phyloP scores from a whole-genome alignment of 1,140 invertebrate species.

The Drosophila athabasca region DNA sequence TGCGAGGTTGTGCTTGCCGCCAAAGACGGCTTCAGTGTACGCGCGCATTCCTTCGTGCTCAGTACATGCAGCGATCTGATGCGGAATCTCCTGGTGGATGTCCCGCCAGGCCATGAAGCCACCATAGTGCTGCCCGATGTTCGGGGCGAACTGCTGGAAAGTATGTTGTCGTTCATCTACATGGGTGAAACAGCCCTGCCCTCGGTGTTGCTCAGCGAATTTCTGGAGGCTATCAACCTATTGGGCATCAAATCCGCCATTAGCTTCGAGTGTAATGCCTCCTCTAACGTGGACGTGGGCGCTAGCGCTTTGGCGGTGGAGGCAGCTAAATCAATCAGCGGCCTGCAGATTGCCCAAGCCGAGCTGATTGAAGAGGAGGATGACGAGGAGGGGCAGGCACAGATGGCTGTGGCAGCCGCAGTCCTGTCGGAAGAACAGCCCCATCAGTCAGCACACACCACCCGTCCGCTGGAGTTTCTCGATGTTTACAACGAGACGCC shows the following conservation, averaged over 20 bases:
- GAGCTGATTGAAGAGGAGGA: slow-evolving; percentile 67
- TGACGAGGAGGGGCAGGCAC: slow-evolving; percentile 47
- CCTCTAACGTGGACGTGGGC: slow-evolving; percentile 19
- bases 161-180: slow-evolving; percentile 77
- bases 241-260: slow-evolving; percentile 80
- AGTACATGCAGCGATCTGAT: slow-evolving; percentile 79
- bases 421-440: slow-evolving; percentile 27
- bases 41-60: slow-evolving; percentile 76
- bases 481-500: slow-evolving; percentile 72
- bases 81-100: slow-evolving; percentile 66
- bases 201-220: slow-evolving; percentile 69
- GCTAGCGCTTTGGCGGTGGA: slow-evolving; percentile 45
- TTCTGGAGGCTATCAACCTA: slow-evolving; percentile 76
- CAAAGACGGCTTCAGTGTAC: slow-evolving; percentile 70
- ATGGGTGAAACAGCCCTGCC: slow-evolving; percentile 73
- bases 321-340: slow-evolving; percentile 60
- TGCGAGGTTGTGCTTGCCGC: slow-evolving; percentile 76
- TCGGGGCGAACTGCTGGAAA: slow-evolving; percentile 69
- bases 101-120: slow-evolving; percentile 70
- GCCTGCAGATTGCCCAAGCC: slow-evolving; percentile 64
- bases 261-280: slow-evolving; percentile 76
- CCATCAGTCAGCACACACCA: slow-evolving; percentile 37
- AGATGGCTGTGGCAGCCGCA: slow-evolving; percentile 20
- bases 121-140: slow-evolving; percentile 78
- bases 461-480: slow-evolving; percentile 67